phyloP scores from a whole-genome alignment of 2,113 vertebrate genomes.

The Pseudorasbora parva region DNA sequence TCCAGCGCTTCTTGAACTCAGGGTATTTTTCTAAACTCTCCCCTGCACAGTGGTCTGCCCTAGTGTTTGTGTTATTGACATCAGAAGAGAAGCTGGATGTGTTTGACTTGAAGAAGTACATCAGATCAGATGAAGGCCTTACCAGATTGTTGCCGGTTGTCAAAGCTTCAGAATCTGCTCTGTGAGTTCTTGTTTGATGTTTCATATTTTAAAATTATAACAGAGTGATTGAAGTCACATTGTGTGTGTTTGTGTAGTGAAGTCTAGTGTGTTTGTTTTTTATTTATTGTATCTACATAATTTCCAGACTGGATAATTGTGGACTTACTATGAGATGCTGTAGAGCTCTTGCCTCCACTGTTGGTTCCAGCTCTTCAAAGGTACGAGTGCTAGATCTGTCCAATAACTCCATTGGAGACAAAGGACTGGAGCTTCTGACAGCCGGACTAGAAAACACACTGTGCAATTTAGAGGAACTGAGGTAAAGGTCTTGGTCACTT shows the following conservation, averaged over 20 bases:
- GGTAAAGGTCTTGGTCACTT: slow-evolving; percentile 14
- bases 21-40: slow-evolving; percentile 49
- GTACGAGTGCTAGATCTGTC: slow-evolving; percentile 42
- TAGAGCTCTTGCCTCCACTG: slow-evolving; percentile 34
- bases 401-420: slow-evolving; percentile 45
- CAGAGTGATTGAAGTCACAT: background rate
- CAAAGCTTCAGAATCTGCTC: slow-evolving; percentile 43
- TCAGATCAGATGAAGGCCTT: slow-evolving; percentile 49
- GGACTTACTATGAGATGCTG: slow-evolving; percentile 50
- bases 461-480: slow-evolving; percentile 49
- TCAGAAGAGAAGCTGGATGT: slow-evolving; percentile 45
- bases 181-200: slow-evolving; percentile 26
- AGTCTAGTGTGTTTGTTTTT: background rate
- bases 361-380: slow-evolving; percentile 28
- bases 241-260: background rate
- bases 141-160: slow-evolving; percentile 45
- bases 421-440: slow-evolving; percentile 42
- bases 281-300: background rate
- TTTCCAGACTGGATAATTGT: slow-evolving; percentile 49
- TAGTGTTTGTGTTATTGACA: slow-evolving; percentile 49
- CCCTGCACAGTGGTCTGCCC: slow-evolving; percentile 50
- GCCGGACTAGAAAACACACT: slow-evolving; percentile 26
- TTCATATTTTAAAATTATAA: background rate
- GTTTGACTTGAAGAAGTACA: slow-evolving; percentile 53
- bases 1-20: slow-evolving; percentile 39